Base-by-base conservation (phyloP, 2,888 invertebrate genomes). In the Rhagonycha fulva region DNA sequence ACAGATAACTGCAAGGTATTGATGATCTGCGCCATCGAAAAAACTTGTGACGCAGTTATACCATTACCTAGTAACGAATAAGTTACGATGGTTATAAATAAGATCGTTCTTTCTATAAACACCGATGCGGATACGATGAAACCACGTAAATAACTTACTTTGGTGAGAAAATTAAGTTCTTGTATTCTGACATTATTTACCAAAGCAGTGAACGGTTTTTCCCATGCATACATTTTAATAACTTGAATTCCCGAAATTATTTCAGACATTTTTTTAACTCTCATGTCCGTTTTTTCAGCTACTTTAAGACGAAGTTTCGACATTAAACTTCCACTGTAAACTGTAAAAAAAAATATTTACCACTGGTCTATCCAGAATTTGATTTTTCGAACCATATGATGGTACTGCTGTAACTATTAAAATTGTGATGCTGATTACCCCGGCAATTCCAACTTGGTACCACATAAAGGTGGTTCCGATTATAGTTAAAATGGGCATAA, bases 91-190 rank as follows among this genome's bases (percentile, higher is more conserved):
- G 95, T 95, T 69, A 94, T 91, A 84, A 93, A 95, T 11, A 96
- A 89, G 0, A 96, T 93, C 60, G 95, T 90, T 78, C 96, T 92
- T 83, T 95, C 94, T 0, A 95, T 94, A 84, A 95, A 96, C 61
- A 96, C 93, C 89, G 94, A 93, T 85, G 92, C 89, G 83, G 90
- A 93, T 87, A 92, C 90, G 89, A 91, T 93, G 78, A 92, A 89
- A 47, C 90, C 94, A 78, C 91, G 91, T 77, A 92, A 88, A 85
- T 93, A 93, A 0, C 93, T 92, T 3, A 83, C 80, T 71, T 78
- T 80, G 3, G 82, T 83, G 12, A 85, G 68, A 1, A 74, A 74
- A 14, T 81, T 74, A 9, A 84, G 77, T 80, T 84, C 83, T 19
- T 77, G 69, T 2, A 73, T 67, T 61, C 83, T 71, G 14, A 80